These are phyloP conservation scores for Erebia ligea DNA, from an alignment of 2,888 invertebrate genomes.

Conservation along the genomic window DNA sequence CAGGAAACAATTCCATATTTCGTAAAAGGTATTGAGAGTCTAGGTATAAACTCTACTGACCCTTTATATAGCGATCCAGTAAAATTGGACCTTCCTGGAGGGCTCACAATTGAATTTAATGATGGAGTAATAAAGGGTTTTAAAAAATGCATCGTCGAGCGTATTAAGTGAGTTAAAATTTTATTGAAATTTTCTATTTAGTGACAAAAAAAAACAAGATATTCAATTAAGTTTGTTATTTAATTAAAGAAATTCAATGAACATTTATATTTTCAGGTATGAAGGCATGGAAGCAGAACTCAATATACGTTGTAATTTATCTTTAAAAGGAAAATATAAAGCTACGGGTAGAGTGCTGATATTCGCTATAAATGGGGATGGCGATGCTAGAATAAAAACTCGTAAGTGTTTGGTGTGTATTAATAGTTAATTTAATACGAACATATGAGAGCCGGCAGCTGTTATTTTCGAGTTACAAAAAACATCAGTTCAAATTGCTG, in stretches of 20 bases:
- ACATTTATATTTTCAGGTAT: constrained; percentile 48
- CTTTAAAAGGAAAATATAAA: constrained; percentile 62
- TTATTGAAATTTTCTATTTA: neutral
- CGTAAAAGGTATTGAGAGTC: constrained; percentile 58
- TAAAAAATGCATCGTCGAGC: constrained; percentile 62
- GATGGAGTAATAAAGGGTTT: constrained; percentile 62
- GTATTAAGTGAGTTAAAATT: constrained; percentile 52
- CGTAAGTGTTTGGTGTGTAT: constrained; percentile 30
- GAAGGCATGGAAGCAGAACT: constrained; percentile 49
- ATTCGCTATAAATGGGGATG: constrained; percentile 64
- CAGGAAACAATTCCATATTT: constrained; percentile 60
- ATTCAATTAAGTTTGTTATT: too few species aligned
- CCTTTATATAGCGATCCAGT: constrained; percentile 54
- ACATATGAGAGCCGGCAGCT: neutral
- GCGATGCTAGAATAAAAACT: constrained; percentile 62
- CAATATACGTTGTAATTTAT: constrained; percentile 55
- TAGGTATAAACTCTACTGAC: constrained; percentile 55
- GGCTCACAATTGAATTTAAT: constrained; percentile 55
- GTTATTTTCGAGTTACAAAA: too few species aligned
- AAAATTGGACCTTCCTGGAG: constrained; percentile 56
- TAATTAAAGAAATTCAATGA: too few species aligned
- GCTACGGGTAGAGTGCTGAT: constrained; percentile 61
- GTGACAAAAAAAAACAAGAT: too few species aligned
- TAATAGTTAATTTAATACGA: neutral
- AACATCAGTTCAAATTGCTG: too few species aligned